phyloP scores from a whole-genome alignment of 2,888 invertebrate species.

The Choreutis nemorana region DNA sequence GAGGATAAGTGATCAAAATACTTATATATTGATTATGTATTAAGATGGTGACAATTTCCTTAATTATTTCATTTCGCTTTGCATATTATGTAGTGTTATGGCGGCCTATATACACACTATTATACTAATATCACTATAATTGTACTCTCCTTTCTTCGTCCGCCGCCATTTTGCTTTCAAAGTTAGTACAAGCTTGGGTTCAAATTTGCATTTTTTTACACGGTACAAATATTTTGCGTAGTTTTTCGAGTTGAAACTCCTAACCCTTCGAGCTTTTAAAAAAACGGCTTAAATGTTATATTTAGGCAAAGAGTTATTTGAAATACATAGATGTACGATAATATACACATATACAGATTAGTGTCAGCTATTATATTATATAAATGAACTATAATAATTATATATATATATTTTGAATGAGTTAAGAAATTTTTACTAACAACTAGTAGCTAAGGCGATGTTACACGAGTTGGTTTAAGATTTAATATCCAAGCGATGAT shows the following conservation, averaged over 20 bases:
- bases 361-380: conserved; percentile 52
- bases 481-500: too few relatives aligned
- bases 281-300: conserved; percentile 61
- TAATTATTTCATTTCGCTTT: conserved; percentile 8
- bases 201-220: conserved; percentile 23
- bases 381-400: conserved; percentile 21
- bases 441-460: conserved; percentile 54
- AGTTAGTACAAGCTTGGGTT: conserved; percentile 22
- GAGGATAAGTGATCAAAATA: conserved; percentile 35
- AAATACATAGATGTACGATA: conserved; percentile 47
- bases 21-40: conserved; percentile 43
- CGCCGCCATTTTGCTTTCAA: conserved; percentile 13
- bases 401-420: conserved; percentile 61
- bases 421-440: conserved; percentile 66
- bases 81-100: conserved; percentile 4
- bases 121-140: background rate
- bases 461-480: conserved; percentile 36
- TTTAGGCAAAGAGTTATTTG: conserved; percentile 61
- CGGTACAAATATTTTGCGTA: conserved; percentile 27
- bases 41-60: conserved; percentile 29
- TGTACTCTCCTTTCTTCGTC: background rate
- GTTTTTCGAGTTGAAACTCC: conserved; percentile 35
- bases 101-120: background rate
- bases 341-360: conserved; percentile 54
- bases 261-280: conserved; percentile 52